phyloP scores from a whole-genome alignment of 2,888 invertebrate species.

The Drosophila neotestacea region DNA sequence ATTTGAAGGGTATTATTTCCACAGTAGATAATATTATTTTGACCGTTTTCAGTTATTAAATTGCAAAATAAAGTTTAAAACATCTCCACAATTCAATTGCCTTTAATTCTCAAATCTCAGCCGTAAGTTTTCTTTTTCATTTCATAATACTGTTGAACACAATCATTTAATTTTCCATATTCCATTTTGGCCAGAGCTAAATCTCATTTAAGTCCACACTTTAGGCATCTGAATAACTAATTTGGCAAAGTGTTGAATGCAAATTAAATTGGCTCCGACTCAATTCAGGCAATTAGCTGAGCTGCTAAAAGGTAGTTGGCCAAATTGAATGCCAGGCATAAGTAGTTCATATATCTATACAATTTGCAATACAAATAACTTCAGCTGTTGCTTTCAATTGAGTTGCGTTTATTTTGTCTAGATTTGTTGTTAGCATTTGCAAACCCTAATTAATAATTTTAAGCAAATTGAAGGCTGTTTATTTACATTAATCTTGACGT shows the following conservation, averaged over 20 bases:
- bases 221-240: slow-evolving; percentile 21
- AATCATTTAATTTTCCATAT: slow-evolving; percentile 1
- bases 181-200: slow-evolving; percentile 1
- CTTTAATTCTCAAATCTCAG: no score
- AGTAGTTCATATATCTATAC: slow-evolving; percentile 7
- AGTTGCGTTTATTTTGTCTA: slow-evolving; percentile 20
- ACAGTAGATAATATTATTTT: no score
- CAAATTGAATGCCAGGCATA: neutral
- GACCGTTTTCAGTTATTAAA: no score
- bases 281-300: neutral
- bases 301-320: slow-evolving; percentile 2
- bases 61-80: neutral
- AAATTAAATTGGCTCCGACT: slow-evolving; percentile 15
- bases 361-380: neutral
- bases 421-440: slow-evolving; percentile 41
- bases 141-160: neutral
- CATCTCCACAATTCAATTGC: no score
- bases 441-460: slow-evolving; percentile 64
- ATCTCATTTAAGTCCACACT: neutral
- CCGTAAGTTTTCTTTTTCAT: neutral
- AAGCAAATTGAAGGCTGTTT: slow-evolving; percentile 52
- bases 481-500: slow-evolving; percentile 49
- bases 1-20: no score
- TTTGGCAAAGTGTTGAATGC: slow-evolving; percentile 17
- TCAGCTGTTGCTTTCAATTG: slow-evolving; percentile 15